Conservation (phyloP, 2,113 vertebrate species). For the Nipponia nippon region DNA sequence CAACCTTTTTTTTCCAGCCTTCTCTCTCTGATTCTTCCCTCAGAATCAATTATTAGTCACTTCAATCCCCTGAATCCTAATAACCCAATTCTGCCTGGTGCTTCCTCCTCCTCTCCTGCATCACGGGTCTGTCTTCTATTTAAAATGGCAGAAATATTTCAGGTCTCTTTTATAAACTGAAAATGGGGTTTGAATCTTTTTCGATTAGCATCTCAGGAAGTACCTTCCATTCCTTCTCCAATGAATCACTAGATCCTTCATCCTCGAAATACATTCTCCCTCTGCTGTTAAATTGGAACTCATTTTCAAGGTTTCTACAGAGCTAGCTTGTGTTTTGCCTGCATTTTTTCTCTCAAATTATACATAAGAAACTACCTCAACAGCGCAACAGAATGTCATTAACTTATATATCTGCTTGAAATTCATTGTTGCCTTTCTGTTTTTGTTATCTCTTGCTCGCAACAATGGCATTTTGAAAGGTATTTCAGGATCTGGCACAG, state of each 20-base stretch:
- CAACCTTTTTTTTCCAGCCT: neutral
- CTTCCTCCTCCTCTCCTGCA: conserved; percentile 19
- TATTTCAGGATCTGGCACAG: conserved; percentile 38
- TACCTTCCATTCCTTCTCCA: conserved; percentile 2
- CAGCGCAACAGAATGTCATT: neutral
- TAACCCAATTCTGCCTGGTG: conserved; percentile 16
- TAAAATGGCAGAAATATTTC: conserved; percentile 8
- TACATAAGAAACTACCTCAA: neutral
- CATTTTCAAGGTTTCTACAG: neutral
- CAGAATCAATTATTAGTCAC: conserved; percentile 6
- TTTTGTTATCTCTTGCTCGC: conserved; percentile 17
- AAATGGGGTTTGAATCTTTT: conserved; percentile 17
- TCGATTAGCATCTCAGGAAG: neutral
- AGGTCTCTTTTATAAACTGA: neutral
- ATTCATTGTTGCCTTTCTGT: conserved; percentile 25
- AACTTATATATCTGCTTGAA: neutral
- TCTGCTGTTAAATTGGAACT: neutral
- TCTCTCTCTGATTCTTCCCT: conserved; percentile 6
- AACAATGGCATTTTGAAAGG: conserved; percentile 38
- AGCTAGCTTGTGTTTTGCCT: neutral
- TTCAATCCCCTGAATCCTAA: conserved; percentile 20
- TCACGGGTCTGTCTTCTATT: neutral
- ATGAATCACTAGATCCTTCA: neutral
- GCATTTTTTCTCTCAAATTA: neutral
- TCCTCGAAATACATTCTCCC: neutral